Evolutionary conservation across 2,888 invertebrate species (phyloP).

Genomic region (Yponomeuta malinellus): DNA sequence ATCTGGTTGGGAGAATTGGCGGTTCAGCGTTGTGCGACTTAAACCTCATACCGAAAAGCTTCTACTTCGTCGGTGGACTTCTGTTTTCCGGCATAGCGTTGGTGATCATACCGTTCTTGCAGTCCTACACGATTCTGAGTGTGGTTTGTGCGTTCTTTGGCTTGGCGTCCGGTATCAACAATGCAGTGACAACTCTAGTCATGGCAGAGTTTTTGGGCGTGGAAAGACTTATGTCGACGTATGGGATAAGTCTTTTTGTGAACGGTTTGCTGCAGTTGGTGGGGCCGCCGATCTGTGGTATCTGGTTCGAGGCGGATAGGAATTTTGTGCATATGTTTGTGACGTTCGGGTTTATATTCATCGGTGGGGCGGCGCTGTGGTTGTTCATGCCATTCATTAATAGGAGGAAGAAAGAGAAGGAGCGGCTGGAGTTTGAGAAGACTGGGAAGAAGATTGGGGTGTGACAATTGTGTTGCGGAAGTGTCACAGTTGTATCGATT

Average conservation of each 20-base stretch:
- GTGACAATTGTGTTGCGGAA: not conserved
- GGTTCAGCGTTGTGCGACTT: slow-evolving; percentile 89
- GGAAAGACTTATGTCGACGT: slow-evolving; percentile 87
- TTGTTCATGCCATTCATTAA: slow-evolving; percentile 83
- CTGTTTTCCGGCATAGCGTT: slow-evolving; percentile 86
- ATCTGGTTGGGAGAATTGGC: slow-evolving; percentile 88
- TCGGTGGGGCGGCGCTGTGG: slow-evolving; percentile 85
- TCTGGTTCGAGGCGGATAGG: slow-evolving; percentile 78
- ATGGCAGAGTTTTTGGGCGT: slow-evolving; percentile 93
- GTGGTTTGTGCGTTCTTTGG: slow-evolving; percentile 86
- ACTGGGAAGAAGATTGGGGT: slow-evolving; percentile 9
- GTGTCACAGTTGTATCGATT: too few relatives aligned
- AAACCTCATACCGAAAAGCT: slow-evolving; percentile 84
- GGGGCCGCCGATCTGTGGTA: slow-evolving; percentile 88
- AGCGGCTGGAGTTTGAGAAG: slow-evolving; percentile 26
- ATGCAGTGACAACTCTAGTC: slow-evolving; percentile 89
- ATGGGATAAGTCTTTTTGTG: slow-evolving; percentile 90
- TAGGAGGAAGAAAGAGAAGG: slow-evolving; percentile 44
- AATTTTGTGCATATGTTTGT: slow-evolving; percentile 84
- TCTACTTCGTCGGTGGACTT: slow-evolving; percentile 88
- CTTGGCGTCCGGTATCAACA: slow-evolving; percentile 87
- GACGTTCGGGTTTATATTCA: slow-evolving; percentile 83
- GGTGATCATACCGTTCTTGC: slow-evolving; percentile 80
- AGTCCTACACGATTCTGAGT: slow-evolving; percentile 78
- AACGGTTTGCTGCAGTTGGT: slow-evolving; percentile 87